Conservation (phyloP, 2,113 vertebrate species). For the Pica pica region DNA sequence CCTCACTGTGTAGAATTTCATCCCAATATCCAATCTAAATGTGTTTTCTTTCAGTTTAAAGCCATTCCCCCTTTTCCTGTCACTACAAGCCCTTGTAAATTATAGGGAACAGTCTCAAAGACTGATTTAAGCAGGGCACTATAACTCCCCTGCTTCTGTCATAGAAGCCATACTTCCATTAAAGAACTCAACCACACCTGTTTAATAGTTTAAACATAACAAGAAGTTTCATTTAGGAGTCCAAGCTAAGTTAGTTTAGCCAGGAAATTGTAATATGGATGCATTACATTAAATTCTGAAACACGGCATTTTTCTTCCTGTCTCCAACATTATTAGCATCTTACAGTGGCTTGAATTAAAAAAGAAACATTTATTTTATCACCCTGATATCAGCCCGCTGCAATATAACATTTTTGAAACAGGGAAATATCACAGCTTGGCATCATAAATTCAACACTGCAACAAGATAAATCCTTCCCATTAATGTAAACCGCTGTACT, state of each 20-base stretch:
- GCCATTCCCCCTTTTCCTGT: background rate
- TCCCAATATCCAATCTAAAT: background rate
- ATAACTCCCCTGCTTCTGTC: background rate
- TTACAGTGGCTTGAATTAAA: slow-evolving; percentile 47
- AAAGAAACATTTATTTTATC: slow-evolving; percentile 50
- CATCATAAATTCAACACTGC: slow-evolving; percentile 38
- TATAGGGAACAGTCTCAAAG: background rate
- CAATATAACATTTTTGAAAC: slow-evolving; percentile 51
- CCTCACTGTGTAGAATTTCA: background rate
- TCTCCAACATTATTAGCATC: slow-evolving; percentile 16
- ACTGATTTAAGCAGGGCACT: background rate
- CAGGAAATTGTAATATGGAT: background rate
- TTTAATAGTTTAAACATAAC: background rate
- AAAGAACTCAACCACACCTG: background rate
- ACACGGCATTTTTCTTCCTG: background rate
- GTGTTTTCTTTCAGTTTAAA: background rate
- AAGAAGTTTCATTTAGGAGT: slow-evolving; percentile 9
- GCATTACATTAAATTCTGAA: slow-evolving; percentile 3
- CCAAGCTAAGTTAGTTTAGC: background rate
- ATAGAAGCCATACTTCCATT: background rate
- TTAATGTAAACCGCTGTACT: slow-evolving; percentile 40
- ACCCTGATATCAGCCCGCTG: slow-evolving; percentile 12
- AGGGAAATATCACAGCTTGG: slow-evolving; percentile 32
- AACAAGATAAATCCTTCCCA: slow-evolving; percentile 58
- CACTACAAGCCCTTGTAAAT: background rate